Percentiles rank a stretch among this genome's conserved stretches.
Evolutionary conservation across 2,113 vertebrate species (phyloP).

Genomic region (Scytalopus superciliaris): DNA sequence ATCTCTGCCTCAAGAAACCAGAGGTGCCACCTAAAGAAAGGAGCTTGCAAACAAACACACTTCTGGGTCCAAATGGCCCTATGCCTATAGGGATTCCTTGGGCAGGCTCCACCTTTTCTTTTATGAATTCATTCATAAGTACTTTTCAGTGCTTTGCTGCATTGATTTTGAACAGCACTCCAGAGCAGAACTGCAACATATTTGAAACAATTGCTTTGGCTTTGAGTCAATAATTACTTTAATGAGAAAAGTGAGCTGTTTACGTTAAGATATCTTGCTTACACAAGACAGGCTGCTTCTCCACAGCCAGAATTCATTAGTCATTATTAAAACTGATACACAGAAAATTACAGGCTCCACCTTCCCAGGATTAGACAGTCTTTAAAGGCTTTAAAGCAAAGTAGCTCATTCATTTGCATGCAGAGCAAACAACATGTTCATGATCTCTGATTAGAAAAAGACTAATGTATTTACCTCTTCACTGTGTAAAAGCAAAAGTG

Average conservation of each 20-base stretch:
- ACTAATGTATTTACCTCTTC: neutral
- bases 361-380: neutral
- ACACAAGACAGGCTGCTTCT: constrained; percentile 5
- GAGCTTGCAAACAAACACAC: neutral
- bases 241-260: constrained; percentile 34
- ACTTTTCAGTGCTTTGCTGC: neutral
- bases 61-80: neutral
- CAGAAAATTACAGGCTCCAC: neutral
- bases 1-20: neutral
- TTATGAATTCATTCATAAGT: neutral
- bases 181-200: neutral
- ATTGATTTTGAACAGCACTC: neutral
- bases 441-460: neutral
- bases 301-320: neutral
- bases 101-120: neutral
- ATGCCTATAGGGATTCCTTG: fast-evolving
- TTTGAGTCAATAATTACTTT: constrained; percentile 38
- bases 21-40: neutral
- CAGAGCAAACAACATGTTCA: neutral
- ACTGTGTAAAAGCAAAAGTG: neutral
- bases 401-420: neutral
- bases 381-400: neutral
- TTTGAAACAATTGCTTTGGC: neutral
- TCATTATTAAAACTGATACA: neutral
- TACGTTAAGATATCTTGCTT: constrained; percentile 16